Base-by-base conservation (phyloP, 1,140 invertebrate genomes). In the Stratiolaelaps scimitus region DNA sequence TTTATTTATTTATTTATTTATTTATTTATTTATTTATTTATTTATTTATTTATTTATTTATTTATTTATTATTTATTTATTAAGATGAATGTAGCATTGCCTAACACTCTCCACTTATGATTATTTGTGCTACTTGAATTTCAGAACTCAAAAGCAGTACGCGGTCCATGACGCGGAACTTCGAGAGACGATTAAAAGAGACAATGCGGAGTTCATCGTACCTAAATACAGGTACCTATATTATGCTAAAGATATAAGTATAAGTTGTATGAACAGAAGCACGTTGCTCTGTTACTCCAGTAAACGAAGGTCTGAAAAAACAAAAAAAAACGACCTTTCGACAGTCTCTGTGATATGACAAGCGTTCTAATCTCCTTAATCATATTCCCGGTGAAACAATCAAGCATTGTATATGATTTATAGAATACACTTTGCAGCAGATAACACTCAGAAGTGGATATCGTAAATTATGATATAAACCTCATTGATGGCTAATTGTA, bases 91-190 rank as follows among this genome's bases (percentile, higher is more conserved):
- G 10, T 40, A 4, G 34, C 10, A 40, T 40, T 40, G 10, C 10
- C 10, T 40, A 40, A 40, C 34, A 40, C 10, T 40, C 5, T n/a
- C n/a, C n/a, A 40, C 10, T 10, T 4, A 40, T 10, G 10, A 10
- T 40, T 40, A 40, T 40, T 40, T 40, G 34, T 40, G 5, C 10
- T 4, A 40, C 34, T 40, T 10, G 34, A 10, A 40, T 26, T 80
- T 81, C 0, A 84, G 85, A 69, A 83, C 84, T 34, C 92, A 96
- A 77, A 83, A 89, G 69, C 83, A 84, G 64, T 96, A 95, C 78
- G 90, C 90, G 26, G 87, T 96, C 70, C 92, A 92, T 13, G 92
- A 96, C 78, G 80, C 84, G 15, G 88, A 92, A 72, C 76, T 96
- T 43, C 79, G 91, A 43, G 85, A 90, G 73, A 75, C 80, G 68